A percentile compares a stretch with the other conserved stretches of the same genome.
These are phyloP conservation scores for Sebastes schlegelii DNA, from an alignment of 2,113 vertebrate genomes.

Conservation along the genomic window DNA sequence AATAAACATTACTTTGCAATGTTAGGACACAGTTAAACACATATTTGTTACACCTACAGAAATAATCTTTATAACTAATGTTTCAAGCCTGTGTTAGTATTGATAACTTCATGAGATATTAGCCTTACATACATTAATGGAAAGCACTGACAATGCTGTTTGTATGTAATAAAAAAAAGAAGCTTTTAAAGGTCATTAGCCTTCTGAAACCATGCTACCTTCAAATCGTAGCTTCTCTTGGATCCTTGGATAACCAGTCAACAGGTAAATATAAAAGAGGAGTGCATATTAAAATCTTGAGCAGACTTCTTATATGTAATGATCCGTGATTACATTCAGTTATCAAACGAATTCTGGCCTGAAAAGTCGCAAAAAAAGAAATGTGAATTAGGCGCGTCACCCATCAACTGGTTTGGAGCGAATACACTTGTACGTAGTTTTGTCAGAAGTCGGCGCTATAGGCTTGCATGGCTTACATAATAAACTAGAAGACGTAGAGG, in stretches of 20 bases:
- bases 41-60: background rate
- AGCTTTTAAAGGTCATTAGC: slow-evolving; percentile 34
- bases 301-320: background rate
- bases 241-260: slow-evolving; percentile 26
- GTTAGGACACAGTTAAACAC: slow-evolving; percentile 14
- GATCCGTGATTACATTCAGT: too few species aligned
- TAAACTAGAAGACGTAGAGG: too few species aligned
- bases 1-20: slow-evolving; percentile 16
- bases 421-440: too few species aligned
- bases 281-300: slow-evolving; percentile 3
- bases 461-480: too few species aligned
- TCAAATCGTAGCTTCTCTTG: background rate
- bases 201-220: slow-evolving; percentile 13
- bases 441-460: too few species aligned
- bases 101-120: slow-evolving; percentile 24
- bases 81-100: background rate
- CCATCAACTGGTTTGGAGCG: too few species aligned
- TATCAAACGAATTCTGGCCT: too few species aligned
- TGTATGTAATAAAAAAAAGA: slow-evolving; percentile 46
- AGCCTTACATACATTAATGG: slow-evolving; percentile 7
- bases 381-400: too few species aligned
- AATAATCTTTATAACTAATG: slow-evolving; percentile 15
- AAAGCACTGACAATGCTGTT: slow-evolving; percentile 23
- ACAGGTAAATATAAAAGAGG: background rate
- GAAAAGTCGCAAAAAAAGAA: too few species aligned